Evolutionary conservation across 2,113 vertebrate species (phyloP).

Genomic region (Crypturellus undulatus): DNA sequence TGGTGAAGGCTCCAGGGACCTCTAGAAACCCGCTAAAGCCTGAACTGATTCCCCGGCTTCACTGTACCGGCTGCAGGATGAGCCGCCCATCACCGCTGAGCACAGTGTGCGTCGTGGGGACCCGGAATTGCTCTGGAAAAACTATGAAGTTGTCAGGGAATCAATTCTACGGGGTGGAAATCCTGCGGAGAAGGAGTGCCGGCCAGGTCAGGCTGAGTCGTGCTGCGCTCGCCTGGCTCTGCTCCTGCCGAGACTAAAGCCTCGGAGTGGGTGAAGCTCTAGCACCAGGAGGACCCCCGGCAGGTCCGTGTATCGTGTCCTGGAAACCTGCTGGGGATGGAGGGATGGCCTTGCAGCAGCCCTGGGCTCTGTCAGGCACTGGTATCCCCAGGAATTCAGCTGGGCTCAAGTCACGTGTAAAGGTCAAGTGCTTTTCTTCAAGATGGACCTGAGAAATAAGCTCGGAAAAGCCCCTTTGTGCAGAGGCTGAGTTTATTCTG

Average conservation of each 20-base stretch:
- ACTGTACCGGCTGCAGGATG: conserved; percentile 40
- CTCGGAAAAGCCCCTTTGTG: neutral
- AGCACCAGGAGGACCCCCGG: neutral
- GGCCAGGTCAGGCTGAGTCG: neutral
- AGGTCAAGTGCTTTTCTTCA: neutral
- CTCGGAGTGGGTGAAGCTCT: neutral
- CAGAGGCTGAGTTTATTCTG: neutral
- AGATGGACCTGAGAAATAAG: neutral
- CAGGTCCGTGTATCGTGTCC: too few relatives aligned
- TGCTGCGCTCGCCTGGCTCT: neutral
- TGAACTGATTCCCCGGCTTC: neutral
- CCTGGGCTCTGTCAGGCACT: neutral
- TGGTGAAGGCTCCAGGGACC: too few relatives aligned
- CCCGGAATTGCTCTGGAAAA: conserved; percentile 70
- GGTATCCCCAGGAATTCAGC: accelerated
- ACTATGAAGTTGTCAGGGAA: conserved; percentile 69
- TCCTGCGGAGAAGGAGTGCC: neutral
- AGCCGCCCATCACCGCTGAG: neutral
- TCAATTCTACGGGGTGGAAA: conserved; percentile 67
- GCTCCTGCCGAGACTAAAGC: neutral
- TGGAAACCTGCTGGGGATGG: too few relatives aligned
- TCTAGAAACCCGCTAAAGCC: too few relatives aligned
- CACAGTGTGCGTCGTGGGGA: conserved; percentile 65
- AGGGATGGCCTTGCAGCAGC: neutral
- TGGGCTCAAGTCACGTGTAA: neutral